Conservation (phyloP, 37 sponge, comb jelly and placozoan genomes). For the Crambe crambe region DNA sequence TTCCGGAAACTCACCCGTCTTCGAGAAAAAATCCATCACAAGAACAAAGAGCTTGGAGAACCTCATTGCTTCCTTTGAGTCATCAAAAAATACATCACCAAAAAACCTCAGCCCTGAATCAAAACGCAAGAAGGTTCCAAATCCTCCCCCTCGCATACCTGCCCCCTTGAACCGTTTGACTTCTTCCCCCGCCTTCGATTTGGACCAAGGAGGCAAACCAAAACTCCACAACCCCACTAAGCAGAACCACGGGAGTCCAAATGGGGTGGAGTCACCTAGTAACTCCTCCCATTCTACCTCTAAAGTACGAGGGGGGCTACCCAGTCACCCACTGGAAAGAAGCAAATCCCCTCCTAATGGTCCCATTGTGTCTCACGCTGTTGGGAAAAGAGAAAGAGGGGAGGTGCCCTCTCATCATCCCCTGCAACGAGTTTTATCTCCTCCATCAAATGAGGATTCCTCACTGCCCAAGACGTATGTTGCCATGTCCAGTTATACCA, state of each 20-base stretch:
- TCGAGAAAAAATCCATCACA: background rate
- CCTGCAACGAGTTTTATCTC: background rate
- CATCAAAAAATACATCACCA: background rate
- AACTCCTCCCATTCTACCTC: background rate
- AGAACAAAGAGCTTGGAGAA: conserved; percentile 50
- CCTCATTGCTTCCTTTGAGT: conserved; percentile 15
- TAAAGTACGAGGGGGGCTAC: background rate
- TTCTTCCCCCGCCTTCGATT: background rate
- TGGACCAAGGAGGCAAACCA: background rate
- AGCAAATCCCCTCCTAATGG: background rate
- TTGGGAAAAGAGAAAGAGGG: background rate
- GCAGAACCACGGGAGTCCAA: background rate
- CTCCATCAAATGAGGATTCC: background rate
- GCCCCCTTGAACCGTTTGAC: background rate
- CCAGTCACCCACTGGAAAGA: background rate
- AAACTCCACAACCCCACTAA: background rate
- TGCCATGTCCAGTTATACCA: conserved; percentile 39
- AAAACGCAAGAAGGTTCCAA: background rate
- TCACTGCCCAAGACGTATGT: conserved; percentile 27
- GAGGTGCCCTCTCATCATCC: background rate
- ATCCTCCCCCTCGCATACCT: conserved; percentile 11
- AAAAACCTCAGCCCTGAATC: conserved; percentile 6
- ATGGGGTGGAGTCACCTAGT: background rate
- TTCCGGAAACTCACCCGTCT: background rate
- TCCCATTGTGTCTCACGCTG: background rate